Base-by-base conservation (phyloP, 2,113 vertebrate species). In the Poicephalus meyeri region DNA sequence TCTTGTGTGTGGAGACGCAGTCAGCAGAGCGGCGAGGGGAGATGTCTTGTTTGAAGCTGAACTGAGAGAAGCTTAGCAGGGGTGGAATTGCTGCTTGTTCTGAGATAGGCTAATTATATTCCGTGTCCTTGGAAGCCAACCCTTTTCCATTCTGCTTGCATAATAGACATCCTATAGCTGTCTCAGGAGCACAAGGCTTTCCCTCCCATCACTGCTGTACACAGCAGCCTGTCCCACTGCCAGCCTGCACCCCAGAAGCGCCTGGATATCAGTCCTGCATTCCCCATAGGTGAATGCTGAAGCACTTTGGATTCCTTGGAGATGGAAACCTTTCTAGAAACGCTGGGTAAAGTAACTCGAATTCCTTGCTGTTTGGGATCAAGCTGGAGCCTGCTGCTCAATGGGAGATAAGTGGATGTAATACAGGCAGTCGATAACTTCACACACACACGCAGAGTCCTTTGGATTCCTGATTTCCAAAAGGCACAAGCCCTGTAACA, bases 351-450 rank as follows among this genome's bases (percentile, higher is more conserved):
- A 76, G 83, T 95, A 95, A 96, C 90, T 92, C 77, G 92, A 86
- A 94, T 96, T 96, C 95, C 90, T 92, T 64, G 80, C 92, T 95
- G 93, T 92, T 95, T 58, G 89, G 93, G 89, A 91, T 95, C 92
- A 92, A 85, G 58, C 95, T 56, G 86, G 89, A 92, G 63, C 96
- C 93, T 94, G 95, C 94, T 96, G 95, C 92, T 93, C 97, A 97
- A 97, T 94, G 94, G 94, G 91, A 87, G 83, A 95, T 96, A 96
- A 93, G 93, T 94, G 95, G 89, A 56, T 93, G 64, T 87, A 91
- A 93, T 94, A 91, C 95, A 95, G 86, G 81, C 96, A 91, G 92
- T 94, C 95, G 68, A 91, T 94, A 94, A 89, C 92, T 91, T 87
- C 12, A 72, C 28, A 33, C 92, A 91, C 91, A 88, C 70, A 88